Evolutionary conservation across 2,888 invertebrate genomes (phyloP), one percentile per base, ranked within the genome.

Genomic region (Cephus rjabovi): DNA sequence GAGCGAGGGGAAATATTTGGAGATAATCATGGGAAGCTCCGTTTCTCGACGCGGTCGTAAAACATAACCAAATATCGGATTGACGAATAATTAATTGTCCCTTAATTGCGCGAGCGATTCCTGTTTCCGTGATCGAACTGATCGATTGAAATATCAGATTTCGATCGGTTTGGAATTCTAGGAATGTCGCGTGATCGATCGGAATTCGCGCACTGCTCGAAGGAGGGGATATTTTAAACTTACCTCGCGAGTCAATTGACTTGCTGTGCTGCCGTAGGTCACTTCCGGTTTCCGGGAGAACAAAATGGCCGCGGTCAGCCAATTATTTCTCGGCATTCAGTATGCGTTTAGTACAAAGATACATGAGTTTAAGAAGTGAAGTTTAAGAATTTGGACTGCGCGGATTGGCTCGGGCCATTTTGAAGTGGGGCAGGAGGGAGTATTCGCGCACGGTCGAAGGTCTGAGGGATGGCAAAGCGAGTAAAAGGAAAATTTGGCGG

Each of bases 281-380:
- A 56, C 23, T 56, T 56, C 23, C 56, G 56, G 56, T 23, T 56
- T 56, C 6, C 40, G 15, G 56, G 35, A 35, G 12, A 15, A 2
- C 1, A 23, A 9, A 56, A 34, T 31, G 79, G 78, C 78, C 81
- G 80, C 75, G 77, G 79, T 73, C 79, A 81, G 75, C 76, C 79
- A 70, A 82, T 79, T 78, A 81, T 83, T 84, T 84, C 83, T 81
- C 82, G 85, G 83, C 82, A 81, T 83, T 86, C 79, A 83, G 83
- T 86, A 86, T 85, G 87, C 84, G 83, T 83, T 87, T 85, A 89
- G 89, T 88, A 89, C 89, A 88, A 87, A 89, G 80, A 83, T 83
- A 85, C 80, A 82, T 74, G 81, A 81, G 79, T 82, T 83, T 81
- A 82, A 82, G 81, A 78, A 76, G 75, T 34, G 35, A 74, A 74